Conservation (phyloP, 2,888 invertebrate species). For the Thumatha senex region DNA sequence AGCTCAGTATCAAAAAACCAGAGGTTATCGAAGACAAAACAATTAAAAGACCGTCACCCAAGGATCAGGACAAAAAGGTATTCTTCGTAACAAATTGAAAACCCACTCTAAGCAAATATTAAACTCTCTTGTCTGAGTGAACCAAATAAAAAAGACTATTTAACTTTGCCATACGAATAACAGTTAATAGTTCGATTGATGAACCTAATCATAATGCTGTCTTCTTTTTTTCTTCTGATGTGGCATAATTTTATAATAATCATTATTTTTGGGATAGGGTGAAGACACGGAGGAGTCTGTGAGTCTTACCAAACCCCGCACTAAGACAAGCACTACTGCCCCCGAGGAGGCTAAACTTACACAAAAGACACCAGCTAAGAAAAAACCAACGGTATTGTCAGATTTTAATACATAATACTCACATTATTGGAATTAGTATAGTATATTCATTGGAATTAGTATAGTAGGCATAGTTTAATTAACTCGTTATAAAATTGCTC, state of each 20-base stretch:
- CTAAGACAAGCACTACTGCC: slow-evolving; percentile 78
- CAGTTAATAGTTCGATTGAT: too few species aligned
- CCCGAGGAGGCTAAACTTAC: slow-evolving; percentile 79
- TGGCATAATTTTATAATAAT: not conserved
- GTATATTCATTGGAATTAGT: not conserved
- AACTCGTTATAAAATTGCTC: too few species aligned
- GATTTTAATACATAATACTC: slow-evolving; percentile 36
- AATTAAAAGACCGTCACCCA: slow-evolving; percentile 68
- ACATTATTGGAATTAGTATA: not conserved
- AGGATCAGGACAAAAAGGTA: slow-evolving; percentile 66
- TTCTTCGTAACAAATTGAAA: slow-evolving; percentile 5
- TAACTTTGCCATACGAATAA: too few species aligned
- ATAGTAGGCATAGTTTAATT: too few species aligned
- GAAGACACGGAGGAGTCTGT: slow-evolving; percentile 79
- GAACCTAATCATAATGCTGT: too few species aligned
- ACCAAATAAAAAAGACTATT: not conserved
- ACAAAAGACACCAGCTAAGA: slow-evolving; percentile 79
- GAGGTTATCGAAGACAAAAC: slow-evolving; percentile 76
- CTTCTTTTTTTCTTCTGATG: too few species aligned
- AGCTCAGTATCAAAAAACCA: slow-evolving; percentile 75
- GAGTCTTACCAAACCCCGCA: slow-evolving; percentile 73
- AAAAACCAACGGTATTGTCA: slow-evolving; percentile 74
- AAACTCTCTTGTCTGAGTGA: not conserved
- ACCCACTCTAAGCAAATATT: not conserved
- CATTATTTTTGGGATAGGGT: slow-evolving; percentile 61